Percentiles rank a stretch among this genome's conserved stretches.
Conservation (phyloP, 2,888 invertebrate species). For the Lasioglossum lativentre region DNA sequence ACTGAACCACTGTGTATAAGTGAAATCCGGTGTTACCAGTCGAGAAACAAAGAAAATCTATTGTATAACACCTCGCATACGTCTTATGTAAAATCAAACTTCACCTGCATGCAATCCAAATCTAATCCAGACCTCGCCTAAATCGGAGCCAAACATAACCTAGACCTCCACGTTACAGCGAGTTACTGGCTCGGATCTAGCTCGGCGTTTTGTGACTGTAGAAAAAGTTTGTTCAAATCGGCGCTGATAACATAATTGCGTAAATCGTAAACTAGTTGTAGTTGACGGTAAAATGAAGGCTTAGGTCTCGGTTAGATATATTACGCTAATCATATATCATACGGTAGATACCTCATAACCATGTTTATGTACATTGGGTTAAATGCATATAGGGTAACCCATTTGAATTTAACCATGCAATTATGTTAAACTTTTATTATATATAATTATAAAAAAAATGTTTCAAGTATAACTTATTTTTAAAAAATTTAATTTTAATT, state of each 20-base stretch:
- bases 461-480: no score
- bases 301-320: background rate
- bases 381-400: background rate
- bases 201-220: background rate
- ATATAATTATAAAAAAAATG: no score
- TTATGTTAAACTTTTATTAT: background rate
- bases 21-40: background rate
- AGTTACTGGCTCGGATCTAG: background rate
- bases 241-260: background rate
- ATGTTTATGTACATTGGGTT: no score
- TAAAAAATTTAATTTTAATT: no score
- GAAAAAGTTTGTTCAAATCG: background rate
- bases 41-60: no score
- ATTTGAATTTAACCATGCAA: no score
- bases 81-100: no score
- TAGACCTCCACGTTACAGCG: background rate
- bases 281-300: background rate
- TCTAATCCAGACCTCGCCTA: background rate
- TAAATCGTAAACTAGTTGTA: background rate
- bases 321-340: background rate
- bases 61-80: no score
- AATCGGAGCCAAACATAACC: background rate
- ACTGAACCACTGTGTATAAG: background rate
- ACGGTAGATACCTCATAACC: background rate
- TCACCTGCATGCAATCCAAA: no score